Evolutionary conservation across 1,140 invertebrate species (phyloP), one percentile per base, ranked within the genome.

Genomic region (Zaprionus davidi): DNA sequence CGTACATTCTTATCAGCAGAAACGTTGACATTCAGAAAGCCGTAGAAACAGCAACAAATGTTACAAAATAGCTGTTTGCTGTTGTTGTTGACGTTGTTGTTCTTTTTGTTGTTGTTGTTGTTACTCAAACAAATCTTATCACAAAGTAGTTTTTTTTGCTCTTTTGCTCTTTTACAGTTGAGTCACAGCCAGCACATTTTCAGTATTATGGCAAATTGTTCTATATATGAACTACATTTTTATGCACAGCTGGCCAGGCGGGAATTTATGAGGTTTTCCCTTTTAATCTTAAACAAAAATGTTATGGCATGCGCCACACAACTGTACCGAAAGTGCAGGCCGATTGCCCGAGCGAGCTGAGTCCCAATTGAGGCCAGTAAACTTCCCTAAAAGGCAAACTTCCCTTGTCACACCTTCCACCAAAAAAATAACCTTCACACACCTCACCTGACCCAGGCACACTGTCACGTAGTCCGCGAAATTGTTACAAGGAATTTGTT

Each of bases 21-120:
- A 57, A 55, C 55, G 83, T 83, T 87, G 83, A 87, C 83, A 88
- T 87, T 87, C 84, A 87, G 49, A 70, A 58, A 57, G 17, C 79
- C 72, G 12, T 51, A 73, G 76, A 56, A 66, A 62, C 17, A 65
- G 41, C 63, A 56, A 69, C 71, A 70, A 79, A 62, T 69, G 55
- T 83, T 84, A 81, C 78, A 78, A 84, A 84, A 81, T 75, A 59
- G 41, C 53, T 17, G 41, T 46, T 46, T 59, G 53, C 65, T 62
- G 36, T 63, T 74, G 20, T 36, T 63, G 7, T 11, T 5, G 31
- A n/a, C n/a, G 7, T 11, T 5, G 31, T 22, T 79, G 51, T 17
- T 22, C n/a, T n/a, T n/a, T 24, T 66, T 36, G 5, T 11, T 66
- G 7, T 11, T 5, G 31, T 22, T 79, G 51, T 17, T 22, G 38